Base-by-base conservation (phyloP, 2,113 vertebrate species). In the Microtus pennsylvanicus region DNA sequence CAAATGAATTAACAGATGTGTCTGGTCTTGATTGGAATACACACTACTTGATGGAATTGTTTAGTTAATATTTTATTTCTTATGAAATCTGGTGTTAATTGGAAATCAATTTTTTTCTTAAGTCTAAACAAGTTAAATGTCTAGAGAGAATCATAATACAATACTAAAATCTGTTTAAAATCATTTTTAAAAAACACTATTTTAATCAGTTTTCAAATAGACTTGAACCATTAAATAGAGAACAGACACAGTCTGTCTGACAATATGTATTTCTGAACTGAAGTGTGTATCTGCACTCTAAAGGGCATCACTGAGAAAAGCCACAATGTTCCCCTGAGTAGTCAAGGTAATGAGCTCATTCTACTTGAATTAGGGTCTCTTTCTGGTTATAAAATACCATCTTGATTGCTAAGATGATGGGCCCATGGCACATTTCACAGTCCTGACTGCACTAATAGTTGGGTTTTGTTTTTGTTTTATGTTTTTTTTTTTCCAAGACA, bases 51-150 rank as follows among this genome's bases (percentile, higher is more conserved):
- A 92, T 70, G 67, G 88, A 95, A 95, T 97, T 97, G 97, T 94
- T 97, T 96, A 97, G 95, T 42, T 97, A 97, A 95, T 97, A 97
- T 98, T 98, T 97, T 95, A 92, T 94, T 92, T 92, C 74, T 93
- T 89, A 96, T 90, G 90, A 97, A 98, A 97, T 96, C 88, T 98
- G 96, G 95, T 96, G 74, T 95, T 96, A 96, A 97, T 70, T 97
- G 70, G 91, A 97, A 97, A 97, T 94, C 85, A 95, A 89, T 93
- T 97, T 96, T 42, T 96, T 97, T 97, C 74, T 93, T 82, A 93
- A 90, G 85, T 94, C 91, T 97, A 88, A 97, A 90, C 85, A 97
- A 98, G 92, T 96, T 96, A 97, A 97, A 95, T 70, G 30, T 92
- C 88, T 97, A 95, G 45, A 88, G 89, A 95, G 24, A 97, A 94